Base-by-base conservation (phyloP, 2,888 invertebrate species). In the Andrena haemorrhoa region DNA sequence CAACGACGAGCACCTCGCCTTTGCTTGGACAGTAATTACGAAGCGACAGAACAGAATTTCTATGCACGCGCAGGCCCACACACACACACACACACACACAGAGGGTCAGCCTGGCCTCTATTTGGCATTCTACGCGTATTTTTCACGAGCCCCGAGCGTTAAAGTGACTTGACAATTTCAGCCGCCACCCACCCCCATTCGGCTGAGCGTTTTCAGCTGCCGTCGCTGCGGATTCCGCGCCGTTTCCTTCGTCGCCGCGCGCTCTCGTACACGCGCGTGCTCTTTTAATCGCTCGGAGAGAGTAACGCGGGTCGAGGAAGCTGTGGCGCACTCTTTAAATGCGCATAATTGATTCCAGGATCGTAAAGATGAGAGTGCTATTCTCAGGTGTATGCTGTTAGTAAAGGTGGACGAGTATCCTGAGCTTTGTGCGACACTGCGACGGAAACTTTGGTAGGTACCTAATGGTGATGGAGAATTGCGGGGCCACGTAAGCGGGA, bases 11-110 rank as follows among this genome's bases (percentile, higher is more conserved):
- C 49, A 16, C 60, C 64, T 76, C 65, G 35, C 41, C 41, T 84
- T 77, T 75, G 70, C 80, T 79, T 70, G 82, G 77, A 31, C 79
- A 56, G 83, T 83, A 84, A 83, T 85, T 85, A 83, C 73, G 77
- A 71, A 61, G 72, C 70, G 76, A 66, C 80, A 75, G 49, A 26
- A 31, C 31, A 29, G 70, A 79, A 75, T 80, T 71, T 73, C 79
- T 75, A 79, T 80, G 81, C 80, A 69, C 74, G 58, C 74, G 63
- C 70, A 65, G 53, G 26, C 56, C 8, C 12, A 2, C 41, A n/a
- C 16, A 23, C 79, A 73, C 73, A 51, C 73, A 61, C 75, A 64
- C 53, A 33, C 23, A 4, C 20, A 5, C 10, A 29, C 41, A 20
- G 6, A 23, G 12, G 10, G 23, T 20, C 10, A 10, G 26, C 58